Conservation (phyloP, 2,888 invertebrate genomes). For the Eulithis testata region DNA sequence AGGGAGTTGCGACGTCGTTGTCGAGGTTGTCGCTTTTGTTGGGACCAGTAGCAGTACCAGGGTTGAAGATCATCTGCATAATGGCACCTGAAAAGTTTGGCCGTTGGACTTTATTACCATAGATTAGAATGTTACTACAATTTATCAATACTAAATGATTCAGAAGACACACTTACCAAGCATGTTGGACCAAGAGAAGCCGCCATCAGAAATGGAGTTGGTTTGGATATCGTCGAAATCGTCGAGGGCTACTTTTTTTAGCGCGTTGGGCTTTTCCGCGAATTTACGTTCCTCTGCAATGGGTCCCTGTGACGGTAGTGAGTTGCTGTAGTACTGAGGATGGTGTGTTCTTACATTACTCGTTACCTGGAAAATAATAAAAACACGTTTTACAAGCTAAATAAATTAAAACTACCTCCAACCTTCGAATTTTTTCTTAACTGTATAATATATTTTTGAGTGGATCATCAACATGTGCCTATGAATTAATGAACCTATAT, state of each 20-base stretch:
- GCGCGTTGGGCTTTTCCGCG: conserved; percentile 94
- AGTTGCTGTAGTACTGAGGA: conserved; percentile 79
- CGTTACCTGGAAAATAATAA: conserved; percentile 65
- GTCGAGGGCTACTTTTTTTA: conserved; percentile 93
- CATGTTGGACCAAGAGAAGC: conserved; percentile 96
- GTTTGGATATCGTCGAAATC: conserved; percentile 92
- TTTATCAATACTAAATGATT: conserved; percentile 16
- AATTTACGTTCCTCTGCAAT: conserved; percentile 89
- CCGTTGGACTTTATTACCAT: conserved; percentile 30
- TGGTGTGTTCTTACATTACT: conserved; percentile 78
- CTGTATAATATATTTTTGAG: too few species aligned
- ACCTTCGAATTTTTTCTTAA: too few species aligned
- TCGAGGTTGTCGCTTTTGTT: conserved; percentile 92
- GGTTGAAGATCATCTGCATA: conserved; percentile 94
- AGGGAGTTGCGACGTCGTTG: conserved; percentile 87
- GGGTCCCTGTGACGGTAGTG: conserved; percentile 68
- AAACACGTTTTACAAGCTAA: too few species aligned
- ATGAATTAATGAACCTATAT: too few species aligned
- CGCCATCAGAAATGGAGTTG: conserved; percentile 91
- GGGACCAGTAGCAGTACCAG: conserved; percentile 86
- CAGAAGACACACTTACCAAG: conserved; percentile 79
- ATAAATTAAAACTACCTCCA: too few species aligned
- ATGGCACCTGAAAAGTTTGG: conserved; percentile 82
- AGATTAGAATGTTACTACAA: conserved; percentile 20
- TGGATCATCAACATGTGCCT: too few species aligned